Base-by-base conservation (phyloP, 2,888 invertebrate genomes). In the Atherix ibis region DNA sequence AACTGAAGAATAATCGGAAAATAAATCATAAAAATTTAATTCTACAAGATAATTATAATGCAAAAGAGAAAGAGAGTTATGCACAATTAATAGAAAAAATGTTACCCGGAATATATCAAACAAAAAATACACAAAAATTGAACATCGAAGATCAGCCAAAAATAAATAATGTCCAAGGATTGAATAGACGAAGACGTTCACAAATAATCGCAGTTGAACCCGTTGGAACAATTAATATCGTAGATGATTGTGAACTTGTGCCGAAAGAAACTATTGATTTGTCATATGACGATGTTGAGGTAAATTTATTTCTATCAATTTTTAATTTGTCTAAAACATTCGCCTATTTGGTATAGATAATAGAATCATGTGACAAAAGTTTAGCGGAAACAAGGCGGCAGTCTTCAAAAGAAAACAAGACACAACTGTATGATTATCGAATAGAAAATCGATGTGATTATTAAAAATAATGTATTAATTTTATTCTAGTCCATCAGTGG, bases 11-110 rank as follows among this genome's bases (percentile, higher is more conserved):
- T n/a, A n/a, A n/a, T n/a, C n/a, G n/a, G n/a, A n/a, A n/a, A n/a
- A n/a, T n/a, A n/a, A 22, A 6, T 8, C 22, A 22, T 10, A 22
- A 10, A 22, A 22, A 10, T 22, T 10, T 6, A 10, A 6, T 10
- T 8, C 22, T 22, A 10, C 22, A 22, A 19, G 65, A 67, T 50
- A 63, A 68, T 35, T 67, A 67, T 42, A 63, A 70, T 50, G 55
- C 71, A 47, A 67, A 69, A 44, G 70, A 71, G 42, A 71, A 70
- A 47, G 60, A 55, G 45, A 63, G 62, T 46, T 72, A 71, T 44
- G 64, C 64, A 44, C 66, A 69, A 49, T 48, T 72, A 27, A 63
- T 73, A 24, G 62, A 58, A 32, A 56, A 57, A 45, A 62, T 41
- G n/a, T 32, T 38, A 32, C 44, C 27, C 36, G 19, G 24, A 40